Base-by-base conservation (phyloP, 2,888 invertebrate species). In the Tinea semifulvella region DNA sequence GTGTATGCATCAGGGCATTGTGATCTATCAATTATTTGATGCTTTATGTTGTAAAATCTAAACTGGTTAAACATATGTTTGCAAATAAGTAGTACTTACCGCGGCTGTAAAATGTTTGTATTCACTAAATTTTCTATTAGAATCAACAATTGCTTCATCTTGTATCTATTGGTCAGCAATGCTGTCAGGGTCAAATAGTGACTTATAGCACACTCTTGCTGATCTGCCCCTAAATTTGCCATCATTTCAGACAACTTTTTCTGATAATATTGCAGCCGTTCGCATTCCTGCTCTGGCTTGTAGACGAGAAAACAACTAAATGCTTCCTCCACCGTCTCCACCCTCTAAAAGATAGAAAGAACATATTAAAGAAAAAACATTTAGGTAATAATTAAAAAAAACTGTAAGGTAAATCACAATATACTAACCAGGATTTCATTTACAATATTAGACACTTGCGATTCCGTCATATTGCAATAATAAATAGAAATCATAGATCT, bases 261-360 rank as follows among this genome's bases (percentile, higher is more conserved):
- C 53, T 89, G 87, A 71, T 90, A 90, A 58, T 79, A 70, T 27
- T 84, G 68, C 19, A 88, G 74, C 62, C 88, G 89, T 52, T 89
- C 88, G 51, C 77, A 82, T 61, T 93, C 90, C 47, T 84, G 84
- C 43, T 88, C 86, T 13, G 87, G 82, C 53, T 89, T 87, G 57
- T 94, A 90, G 1, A 94, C 89, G 47, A 96, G 84, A 55, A 92
- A 93, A 56, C 92, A 92, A 62, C 92, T 91, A 60, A 97, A 96
- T 0, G 94, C 93, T 68, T 94, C 93, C 61, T 95, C 94, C 22
- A 93, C 90, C 0, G 88, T 85, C 60, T 94, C 92, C 5, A 93
- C 90, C 65, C 88, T 87, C 91, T 91, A 56, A 10, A 77, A 74
- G 50, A n/a, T 17, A 44, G 48, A 44, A 16, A 45, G 35, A 43